Conservation (phyloP, 23 tunicate species). For the Clavelina lepadiformis region DNA sequence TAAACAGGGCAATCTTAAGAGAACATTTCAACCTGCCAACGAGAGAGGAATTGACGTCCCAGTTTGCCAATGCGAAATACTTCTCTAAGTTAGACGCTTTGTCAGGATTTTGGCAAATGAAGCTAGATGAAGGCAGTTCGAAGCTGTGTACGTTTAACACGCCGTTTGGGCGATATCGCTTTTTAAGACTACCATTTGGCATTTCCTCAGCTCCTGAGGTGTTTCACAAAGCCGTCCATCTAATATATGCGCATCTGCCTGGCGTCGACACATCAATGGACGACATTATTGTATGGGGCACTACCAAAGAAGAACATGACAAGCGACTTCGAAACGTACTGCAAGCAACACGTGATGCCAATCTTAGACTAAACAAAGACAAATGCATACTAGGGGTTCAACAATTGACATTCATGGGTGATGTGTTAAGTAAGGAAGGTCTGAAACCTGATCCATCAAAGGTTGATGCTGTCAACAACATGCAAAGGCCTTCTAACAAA, state of each 20-base stretch:
- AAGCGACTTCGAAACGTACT: not conserved
- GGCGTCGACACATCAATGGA: too few relatives aligned
- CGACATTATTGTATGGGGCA: slow-evolving; percentile 13
- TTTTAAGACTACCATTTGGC: slow-evolving; percentile 28
- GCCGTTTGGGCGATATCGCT: slow-evolving; percentile 27
- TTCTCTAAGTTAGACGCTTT: slow-evolving; percentile 24
- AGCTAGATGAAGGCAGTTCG: slow-evolving; percentile 4
- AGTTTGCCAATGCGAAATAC: slow-evolving; percentile 14
- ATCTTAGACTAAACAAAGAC: slow-evolving; percentile 21
- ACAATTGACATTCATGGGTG: slow-evolving; percentile 30
- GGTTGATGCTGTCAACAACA: slow-evolving; percentile 4
- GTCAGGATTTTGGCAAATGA: slow-evolving; percentile 19
- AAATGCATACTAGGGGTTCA: not conserved
- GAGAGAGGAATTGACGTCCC: slow-evolving; percentile 15
- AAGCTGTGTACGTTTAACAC: slow-evolving; percentile 22
- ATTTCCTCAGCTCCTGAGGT: too few relatives aligned
- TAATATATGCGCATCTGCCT: too few relatives aligned
- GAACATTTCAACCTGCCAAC: slow-evolving; percentile 25
- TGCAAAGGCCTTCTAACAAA: slow-evolving; percentile 22
- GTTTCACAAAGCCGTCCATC: too few relatives aligned
- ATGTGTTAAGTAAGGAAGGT: slow-evolving; percentile 2
- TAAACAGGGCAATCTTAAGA: slow-evolving; percentile 9
- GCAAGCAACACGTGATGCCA: not conserved
- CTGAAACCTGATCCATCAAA: slow-evolving; percentile 24
- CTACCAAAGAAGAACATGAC: slow-evolving; percentile 18